A percentile compares a stretch with the other conserved stretches of the same genome.
These are phyloP conservation scores for Dendrophyllia cribrosa DNA, from an alignment of 64 coral and sea anemone species.

Conservation along the genomic window DNA sequence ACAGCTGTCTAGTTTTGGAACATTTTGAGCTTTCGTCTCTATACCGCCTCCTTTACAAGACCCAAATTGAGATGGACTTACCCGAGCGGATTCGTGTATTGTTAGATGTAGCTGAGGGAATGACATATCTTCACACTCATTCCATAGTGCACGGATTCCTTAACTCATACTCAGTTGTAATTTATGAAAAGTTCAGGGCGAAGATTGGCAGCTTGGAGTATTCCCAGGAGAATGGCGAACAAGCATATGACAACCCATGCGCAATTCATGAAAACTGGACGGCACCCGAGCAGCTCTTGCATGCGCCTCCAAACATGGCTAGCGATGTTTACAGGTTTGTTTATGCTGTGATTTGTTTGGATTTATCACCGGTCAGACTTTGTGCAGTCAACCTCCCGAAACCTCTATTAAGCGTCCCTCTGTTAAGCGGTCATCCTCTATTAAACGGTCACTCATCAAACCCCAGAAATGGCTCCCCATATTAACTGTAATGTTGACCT, in stretches of 20 bases:
- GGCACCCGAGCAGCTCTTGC: slow-evolving; percentile 69
- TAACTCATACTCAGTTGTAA: slow-evolving; percentile 71
- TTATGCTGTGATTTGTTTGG: no score
- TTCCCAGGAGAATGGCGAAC: slow-evolving; percentile 51
- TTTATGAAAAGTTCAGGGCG: slow-evolving; percentile 68
- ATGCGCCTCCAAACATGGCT: slow-evolving; percentile 31
- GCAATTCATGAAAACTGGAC: slow-evolving; percentile 75
- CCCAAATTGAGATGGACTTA: slow-evolving; percentile 52
- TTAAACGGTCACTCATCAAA: no score
- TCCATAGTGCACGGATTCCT: slow-evolving; percentile 83
- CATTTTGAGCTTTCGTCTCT: slow-evolving; percentile 74
- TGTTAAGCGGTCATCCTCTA: no score
- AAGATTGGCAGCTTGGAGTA: slow-evolving; percentile 81
- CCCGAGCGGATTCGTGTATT: slow-evolving; percentile 36
- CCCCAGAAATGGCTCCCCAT: no score
- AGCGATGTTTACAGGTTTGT: slow-evolving; percentile 83
- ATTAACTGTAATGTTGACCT: no score
- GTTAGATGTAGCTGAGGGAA: slow-evolving; percentile 71
- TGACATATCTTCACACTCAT: slow-evolving; percentile 67
- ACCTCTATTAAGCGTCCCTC: no score
- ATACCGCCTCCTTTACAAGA: slow-evolving; percentile 64
- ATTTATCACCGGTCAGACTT: no score
- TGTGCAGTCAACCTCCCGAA: no score
- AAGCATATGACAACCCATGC: not conserved
- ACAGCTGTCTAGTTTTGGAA: slow-evolving; percentile 65